A percentile compares a stretch with the other conserved stretches of the same genome.
phyloP scores from a whole-genome alignment of 1,140 invertebrate species.

The Manduca sexta region DNA sequence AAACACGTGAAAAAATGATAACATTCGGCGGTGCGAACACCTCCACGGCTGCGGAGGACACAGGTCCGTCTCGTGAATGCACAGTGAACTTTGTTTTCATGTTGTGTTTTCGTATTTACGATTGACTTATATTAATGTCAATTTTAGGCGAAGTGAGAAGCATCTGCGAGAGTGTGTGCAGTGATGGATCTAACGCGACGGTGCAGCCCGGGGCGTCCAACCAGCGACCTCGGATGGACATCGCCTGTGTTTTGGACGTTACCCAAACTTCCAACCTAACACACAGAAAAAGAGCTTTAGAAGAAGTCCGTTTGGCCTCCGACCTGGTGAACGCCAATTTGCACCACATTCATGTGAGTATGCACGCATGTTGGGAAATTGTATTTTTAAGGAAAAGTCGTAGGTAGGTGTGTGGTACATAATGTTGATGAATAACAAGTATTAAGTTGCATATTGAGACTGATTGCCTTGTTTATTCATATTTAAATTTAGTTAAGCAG shows the following conservation, averaged over 20 bases:
- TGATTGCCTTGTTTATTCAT: no score
- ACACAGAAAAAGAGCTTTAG: slow-evolving; percentile 85
- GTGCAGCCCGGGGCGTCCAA: slow-evolving; percentile 69
- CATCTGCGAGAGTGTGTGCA: slow-evolving; percentile 82
- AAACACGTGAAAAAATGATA: slow-evolving; percentile 58
- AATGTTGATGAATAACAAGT: no score
- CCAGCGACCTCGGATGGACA: slow-evolving; percentile 85
- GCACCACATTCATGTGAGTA: slow-evolving; percentile 86
- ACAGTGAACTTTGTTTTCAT: slow-evolving; percentile 35
- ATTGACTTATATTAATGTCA: slow-evolving; percentile 13
- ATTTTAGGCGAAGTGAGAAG: slow-evolving; percentile 75
- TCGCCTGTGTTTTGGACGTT: slow-evolving; percentile 92
- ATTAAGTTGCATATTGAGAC: no score
- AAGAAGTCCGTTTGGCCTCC: slow-evolving; percentile 89
- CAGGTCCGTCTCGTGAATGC: slow-evolving; percentile 35
- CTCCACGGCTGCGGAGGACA: slow-evolving; percentile 50
- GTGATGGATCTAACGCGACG: slow-evolving; percentile 81
- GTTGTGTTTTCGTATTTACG: slow-evolving; percentile 27
- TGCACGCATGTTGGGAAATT: slow-evolving; percentile 20
- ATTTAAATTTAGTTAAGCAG: no score
- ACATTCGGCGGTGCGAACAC: slow-evolving; percentile 57
- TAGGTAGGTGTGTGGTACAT: background rate
- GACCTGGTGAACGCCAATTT: slow-evolving; percentile 84
- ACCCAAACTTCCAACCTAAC: slow-evolving; percentile 80
- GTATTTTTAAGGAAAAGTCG: background rate